A percentile compares a stretch with the other conserved stretches of the same genome.
These are phyloP conservation scores for Plestiodon gilberti DNA, from an alignment of 2,113 vertebrate genomes.

Conservation along the genomic window DNA sequence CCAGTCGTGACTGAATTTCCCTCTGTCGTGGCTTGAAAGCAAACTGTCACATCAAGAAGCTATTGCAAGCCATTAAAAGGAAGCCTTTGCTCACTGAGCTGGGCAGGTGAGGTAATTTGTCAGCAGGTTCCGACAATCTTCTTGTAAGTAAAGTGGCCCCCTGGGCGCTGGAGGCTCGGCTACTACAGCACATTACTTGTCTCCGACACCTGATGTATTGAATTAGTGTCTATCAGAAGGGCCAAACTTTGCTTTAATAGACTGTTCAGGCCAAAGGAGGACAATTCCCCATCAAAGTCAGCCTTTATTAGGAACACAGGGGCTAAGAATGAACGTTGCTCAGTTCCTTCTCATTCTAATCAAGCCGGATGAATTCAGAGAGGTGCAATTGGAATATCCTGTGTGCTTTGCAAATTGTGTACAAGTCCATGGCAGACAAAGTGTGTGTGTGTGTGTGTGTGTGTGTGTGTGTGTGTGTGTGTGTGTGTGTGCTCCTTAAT, in stretches of 20 bases:
- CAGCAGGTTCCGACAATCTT: constrained; percentile 10
- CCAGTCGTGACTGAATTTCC: neutral
- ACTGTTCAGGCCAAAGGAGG: constrained; percentile 45
- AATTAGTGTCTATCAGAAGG: neutral
- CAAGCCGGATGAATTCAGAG: constrained; percentile 9
- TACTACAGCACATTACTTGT: neutral
- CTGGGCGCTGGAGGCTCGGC: neutral
- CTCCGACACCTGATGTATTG: constrained; percentile 29
- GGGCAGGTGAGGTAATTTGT: neutral
- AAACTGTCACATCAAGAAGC: neutral
- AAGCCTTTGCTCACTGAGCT: neutral
- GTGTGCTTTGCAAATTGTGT: neutral
- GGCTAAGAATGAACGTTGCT: constrained; percentile 22
- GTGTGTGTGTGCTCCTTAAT: no score
- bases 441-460: no score
- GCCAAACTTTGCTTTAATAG: constrained; percentile 46
- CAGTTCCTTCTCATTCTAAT: constrained; percentile 39
- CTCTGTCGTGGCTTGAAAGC: neutral
- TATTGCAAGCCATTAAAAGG: neutral
- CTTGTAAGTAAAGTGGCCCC: neutral
- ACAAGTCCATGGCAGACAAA: no score
- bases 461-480: no score
- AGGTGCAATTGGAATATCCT: constrained; percentile 21
- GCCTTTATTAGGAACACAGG: neutral
- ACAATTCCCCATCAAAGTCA: constrained; percentile 19